Conservation (phyloP, 2,888 invertebrate species). For the Lepetodrilus schrolli region DNA sequence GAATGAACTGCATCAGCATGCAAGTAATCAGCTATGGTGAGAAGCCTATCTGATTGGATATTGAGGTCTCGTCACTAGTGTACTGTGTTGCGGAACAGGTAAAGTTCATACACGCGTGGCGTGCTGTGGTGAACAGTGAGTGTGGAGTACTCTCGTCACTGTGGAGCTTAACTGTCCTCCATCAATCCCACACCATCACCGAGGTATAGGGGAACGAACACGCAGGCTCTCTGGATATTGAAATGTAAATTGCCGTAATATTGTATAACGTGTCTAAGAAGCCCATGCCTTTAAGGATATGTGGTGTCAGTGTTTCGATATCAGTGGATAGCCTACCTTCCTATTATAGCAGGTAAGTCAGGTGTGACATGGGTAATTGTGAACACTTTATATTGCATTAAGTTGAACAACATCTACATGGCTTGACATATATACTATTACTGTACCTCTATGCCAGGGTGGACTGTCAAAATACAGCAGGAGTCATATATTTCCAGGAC, state of each 20-base stretch:
- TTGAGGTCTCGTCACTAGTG: background rate
- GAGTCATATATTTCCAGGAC: too few species aligned
- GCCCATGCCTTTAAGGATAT: background rate
- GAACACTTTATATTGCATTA: conserved; percentile 3
- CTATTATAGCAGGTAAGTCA: conserved; percentile 2
- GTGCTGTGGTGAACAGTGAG: background rate
- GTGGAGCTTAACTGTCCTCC: background rate
- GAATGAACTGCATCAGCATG: conserved; percentile 4
- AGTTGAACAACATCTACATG: background rate
- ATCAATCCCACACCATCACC: background rate
- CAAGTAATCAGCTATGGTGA: conserved; percentile 8
- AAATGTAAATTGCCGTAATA: background rate
- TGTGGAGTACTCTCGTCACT: background rate
- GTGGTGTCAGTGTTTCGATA: background rate
- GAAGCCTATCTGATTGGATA: conserved; percentile 6
- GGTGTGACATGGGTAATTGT: background rate
- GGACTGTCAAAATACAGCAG: too few species aligned
- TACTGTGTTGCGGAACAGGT: conserved; percentile 14
- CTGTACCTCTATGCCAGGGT: too few species aligned
- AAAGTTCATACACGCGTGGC: conserved; percentile 12
- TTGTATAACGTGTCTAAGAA: background rate
- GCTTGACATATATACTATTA: background rate
- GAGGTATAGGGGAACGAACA: background rate
- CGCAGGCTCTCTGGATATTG: background rate
- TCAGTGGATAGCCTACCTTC: background rate